Percentiles rank a stretch among this genome's conserved stretches.
These are phyloP conservation scores for Dreissena polymorpha DNA, from an alignment of 1,140 invertebrate species.

Conservation along the genomic window DNA sequence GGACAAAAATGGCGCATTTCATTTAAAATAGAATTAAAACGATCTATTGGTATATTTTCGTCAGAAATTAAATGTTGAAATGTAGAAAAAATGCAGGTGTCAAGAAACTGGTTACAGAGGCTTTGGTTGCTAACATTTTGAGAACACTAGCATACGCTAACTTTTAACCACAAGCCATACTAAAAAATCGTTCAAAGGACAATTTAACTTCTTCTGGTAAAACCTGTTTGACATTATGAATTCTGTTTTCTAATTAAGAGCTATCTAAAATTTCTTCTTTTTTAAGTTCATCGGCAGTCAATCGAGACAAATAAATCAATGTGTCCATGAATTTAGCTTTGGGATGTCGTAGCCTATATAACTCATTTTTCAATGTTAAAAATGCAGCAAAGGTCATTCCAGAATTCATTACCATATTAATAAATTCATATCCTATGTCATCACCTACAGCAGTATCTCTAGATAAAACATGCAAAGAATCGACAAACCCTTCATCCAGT, in stretches of 20 bases:
- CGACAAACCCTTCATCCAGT: conserved; percentile 50
- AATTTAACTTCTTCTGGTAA: neutral
- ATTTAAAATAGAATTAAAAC: neutral
- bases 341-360: conserved; percentile 20
- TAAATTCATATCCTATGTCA: conserved; percentile 57
- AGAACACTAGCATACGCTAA: neutral
- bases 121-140: conserved; percentile 21
- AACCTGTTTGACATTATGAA: too few species aligned
- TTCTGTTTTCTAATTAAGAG: too few species aligned
- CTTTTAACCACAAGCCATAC: neutral
- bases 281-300: neutral
- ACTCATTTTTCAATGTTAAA: conserved; percentile 9
- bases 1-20: neutral
- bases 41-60: too few species aligned
- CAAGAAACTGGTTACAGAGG: conserved; percentile 24
- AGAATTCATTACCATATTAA: conserved; percentile 33
- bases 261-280: too few species aligned
- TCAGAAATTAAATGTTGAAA: too few species aligned
- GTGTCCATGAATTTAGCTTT: conserved; percentile 46
- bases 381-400: conserved; percentile 44
- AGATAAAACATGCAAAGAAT: conserved; percentile 42
- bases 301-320: neutral
- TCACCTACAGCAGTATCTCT: conserved; percentile 52
- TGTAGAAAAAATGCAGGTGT: neutral
- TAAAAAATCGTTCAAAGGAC: neutral